A percentile compares a stretch with the other conserved stretches of the same genome.
Conservation (phyloP, 2,888 invertebrate genomes). For the Lycia hirtaria region DNA sequence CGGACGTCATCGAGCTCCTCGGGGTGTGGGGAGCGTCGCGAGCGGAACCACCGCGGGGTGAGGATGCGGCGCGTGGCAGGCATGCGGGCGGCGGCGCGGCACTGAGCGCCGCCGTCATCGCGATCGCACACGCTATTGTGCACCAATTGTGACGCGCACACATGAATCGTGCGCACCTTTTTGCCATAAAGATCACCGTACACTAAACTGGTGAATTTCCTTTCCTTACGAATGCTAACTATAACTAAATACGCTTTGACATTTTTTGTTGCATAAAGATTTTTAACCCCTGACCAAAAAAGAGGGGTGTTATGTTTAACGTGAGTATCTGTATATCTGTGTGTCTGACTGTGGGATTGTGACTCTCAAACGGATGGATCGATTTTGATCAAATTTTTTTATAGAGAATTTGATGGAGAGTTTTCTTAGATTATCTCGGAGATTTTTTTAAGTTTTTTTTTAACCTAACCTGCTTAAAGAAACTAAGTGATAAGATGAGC, state of each 20-base stretch:
- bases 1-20: slow-evolving; percentile 62
- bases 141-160: slow-evolving; percentile 61
- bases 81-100: slow-evolving; percentile 72
- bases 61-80: slow-evolving; percentile 72
- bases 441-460: no score
- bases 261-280: no score
- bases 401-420: no score
- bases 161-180: slow-evolving; percentile 63
- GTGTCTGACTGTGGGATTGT: no score
- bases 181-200: slow-evolving; percentile 49
- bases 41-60: slow-evolving; percentile 72
- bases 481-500: no score
- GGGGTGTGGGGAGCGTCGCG: slow-evolving; percentile 62
- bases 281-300: no score
- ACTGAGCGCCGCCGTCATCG: slow-evolving; percentile 55
- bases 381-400: no score
- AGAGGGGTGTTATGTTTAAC: no score
- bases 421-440: no score
- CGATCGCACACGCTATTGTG: slow-evolving; percentile 59
- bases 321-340: no score
- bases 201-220: slow-evolving; percentile 35
- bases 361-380: no score
- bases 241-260: background rate
- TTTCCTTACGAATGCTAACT: background rate
- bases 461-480: no score